Evolutionary conservation across 2,797 vertebrate genomes (phyloP).

Genomic region (Gephyroberyx darwinii): DNA sequence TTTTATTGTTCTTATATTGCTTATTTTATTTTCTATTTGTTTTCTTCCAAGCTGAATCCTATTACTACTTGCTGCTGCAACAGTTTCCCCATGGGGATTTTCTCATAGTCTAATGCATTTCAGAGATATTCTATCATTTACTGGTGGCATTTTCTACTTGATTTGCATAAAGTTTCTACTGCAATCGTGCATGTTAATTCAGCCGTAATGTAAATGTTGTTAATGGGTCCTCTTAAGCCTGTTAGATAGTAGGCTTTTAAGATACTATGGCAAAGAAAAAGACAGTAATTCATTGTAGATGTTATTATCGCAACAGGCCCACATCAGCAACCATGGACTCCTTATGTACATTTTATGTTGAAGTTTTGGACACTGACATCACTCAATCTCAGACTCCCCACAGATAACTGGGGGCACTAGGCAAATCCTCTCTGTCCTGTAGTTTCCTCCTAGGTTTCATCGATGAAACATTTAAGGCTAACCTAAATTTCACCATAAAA

Average conservation of each 20-base stretch:
- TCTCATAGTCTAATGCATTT: neutral
- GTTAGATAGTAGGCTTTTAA: neutral
- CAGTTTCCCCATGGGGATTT: no score
- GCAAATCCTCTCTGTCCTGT: neutral
- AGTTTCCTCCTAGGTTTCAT: conserved; percentile 13
- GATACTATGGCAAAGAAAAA: neutral
- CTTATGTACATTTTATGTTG: neutral
- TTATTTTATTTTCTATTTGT: no score
- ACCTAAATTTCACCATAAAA: conserved; percentile 10
- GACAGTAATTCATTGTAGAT: neutral
- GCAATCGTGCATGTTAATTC: neutral
- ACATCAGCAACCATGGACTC: neutral
- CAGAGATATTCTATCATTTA: neutral
- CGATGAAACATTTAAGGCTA: conserved; percentile 27
- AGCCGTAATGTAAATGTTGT: neutral
- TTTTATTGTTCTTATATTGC: no score
- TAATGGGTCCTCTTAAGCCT: neutral
- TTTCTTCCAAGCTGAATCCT: no score
- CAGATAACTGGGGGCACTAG: no score
- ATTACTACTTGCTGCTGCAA: no score
- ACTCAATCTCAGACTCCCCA: neutral
- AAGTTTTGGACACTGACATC: conserved; percentile 5
- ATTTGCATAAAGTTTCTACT: neutral
- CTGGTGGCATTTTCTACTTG: neutral
- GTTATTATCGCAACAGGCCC: neutral